Base-by-base conservation (phyloP, 1,140 invertebrate species). In the Dinoponera quadriceps region DNA sequence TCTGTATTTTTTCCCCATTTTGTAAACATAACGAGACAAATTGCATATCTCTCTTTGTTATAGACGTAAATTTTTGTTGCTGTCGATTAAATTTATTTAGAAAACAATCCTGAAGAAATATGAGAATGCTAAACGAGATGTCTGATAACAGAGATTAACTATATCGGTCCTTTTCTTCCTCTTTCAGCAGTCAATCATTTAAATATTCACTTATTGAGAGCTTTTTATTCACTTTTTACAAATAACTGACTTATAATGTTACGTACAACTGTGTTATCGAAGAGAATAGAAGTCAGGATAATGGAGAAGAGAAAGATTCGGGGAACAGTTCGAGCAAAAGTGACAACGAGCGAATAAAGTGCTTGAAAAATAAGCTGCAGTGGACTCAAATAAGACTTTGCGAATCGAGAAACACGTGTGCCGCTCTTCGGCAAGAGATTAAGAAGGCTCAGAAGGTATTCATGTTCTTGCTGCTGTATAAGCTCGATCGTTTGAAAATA, bases 331-430 rank as follows among this genome's bases (percentile, higher is more conserved):
- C 87, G 48, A 29, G 55, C 7, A 48, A 91, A 90, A 48, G 84
- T 44, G 85, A 90, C 16, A 84, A 93, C 59, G 86, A 91, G 54
- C 83, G 95, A 90, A 78, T 96, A 0, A 96, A 96, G 91, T 94
- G 95, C 54, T 86, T 97, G 0, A 95, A 95, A 57, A 95, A 95
- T 14, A 96, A 96, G 94, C 86, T 97, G 0, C 92, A 93, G 48
- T 88, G 89, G 51, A 92, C 95, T 1, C 96, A 95, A 83, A 95
- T 94, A 74, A 97, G 96, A 90, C 92, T 97, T 1, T 96, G 95
- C 60, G 96, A 97, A 77, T 95, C 94, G 14, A 96, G 95, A 91
- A 97, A 97, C 91, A 94, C 95, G 0, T 96, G 96, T 44, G 96
- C 95, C 85, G 95, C 95, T 77, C 82, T 97, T 18, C 96, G 96